Evolutionary conservation across 2,888 invertebrate genomes (phyloP).

Genomic region (Caenorhabditis plicata): DNA sequence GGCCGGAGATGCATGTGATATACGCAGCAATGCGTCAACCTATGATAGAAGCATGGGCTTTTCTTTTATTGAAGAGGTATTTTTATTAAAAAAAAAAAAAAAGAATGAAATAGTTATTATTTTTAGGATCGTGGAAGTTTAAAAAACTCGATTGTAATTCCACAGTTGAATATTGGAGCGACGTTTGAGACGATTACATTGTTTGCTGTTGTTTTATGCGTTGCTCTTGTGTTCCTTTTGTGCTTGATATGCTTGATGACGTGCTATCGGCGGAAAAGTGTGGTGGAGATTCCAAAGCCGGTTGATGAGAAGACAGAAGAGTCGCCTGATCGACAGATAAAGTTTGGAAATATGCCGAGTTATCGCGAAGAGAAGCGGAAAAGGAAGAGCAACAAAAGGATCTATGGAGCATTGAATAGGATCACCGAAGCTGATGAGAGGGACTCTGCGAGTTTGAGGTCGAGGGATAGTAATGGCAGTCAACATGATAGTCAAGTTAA

Average conservation of each 20-base stretch:
- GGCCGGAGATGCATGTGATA: constrained; percentile 66
- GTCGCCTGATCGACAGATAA: constrained; percentile 60
- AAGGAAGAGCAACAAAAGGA: constrained; percentile 57
- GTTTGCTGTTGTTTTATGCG: constrained; percentile 67
- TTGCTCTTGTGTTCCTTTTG: constrained; percentile 67
- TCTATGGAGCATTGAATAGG: constrained; percentile 61
- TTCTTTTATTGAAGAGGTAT: not conserved
- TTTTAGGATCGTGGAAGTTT: too few species aligned
- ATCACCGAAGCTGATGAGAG: constrained; percentile 62
- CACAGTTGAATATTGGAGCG: constrained; percentile 46
- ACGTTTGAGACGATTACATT: constrained; percentile 66
- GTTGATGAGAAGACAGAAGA: constrained; percentile 31
- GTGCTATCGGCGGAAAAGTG: constrained; percentile 65
- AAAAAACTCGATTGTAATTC: constrained; percentile 40
- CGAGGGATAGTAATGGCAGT: constrained; percentile 42
- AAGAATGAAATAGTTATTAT: too few species aligned
- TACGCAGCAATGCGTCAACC: constrained; percentile 32
- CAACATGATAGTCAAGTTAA: too few species aligned
- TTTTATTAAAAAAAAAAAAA: not conserved
- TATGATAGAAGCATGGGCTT: constrained; percentile 18
- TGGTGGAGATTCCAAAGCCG: constrained; percentile 43
- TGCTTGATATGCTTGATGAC: constrained; percentile 67
- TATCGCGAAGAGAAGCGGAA: constrained; percentile 65
- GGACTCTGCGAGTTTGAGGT: constrained; percentile 41
- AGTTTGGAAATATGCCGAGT: constrained; percentile 68